These are phyloP conservation scores for Onychostruthus taczanowskii DNA, from an alignment of 2,113 vertebrate species.

Conservation along the genomic window DNA sequence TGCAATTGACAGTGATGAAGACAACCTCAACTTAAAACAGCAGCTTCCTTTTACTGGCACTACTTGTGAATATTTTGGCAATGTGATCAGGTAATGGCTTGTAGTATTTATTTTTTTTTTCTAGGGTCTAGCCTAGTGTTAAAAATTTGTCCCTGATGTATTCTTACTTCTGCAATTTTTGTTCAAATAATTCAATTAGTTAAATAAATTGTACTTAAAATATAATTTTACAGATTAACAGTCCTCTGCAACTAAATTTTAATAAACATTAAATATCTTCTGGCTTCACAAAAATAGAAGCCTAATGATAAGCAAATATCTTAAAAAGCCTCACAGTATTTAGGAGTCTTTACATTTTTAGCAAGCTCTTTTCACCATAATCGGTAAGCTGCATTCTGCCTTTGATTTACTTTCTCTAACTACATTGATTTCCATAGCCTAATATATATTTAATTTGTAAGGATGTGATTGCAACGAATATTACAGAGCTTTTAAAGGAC, in stretches of 20 bases:
- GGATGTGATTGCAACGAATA: slow-evolving; percentile 28
- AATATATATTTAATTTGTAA: slow-evolving; percentile 63
- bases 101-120: background rate
- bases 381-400: background rate
- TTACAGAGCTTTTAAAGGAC: slow-evolving; percentile 32
- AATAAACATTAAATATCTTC: slow-evolving; percentile 48
- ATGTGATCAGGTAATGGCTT: background rate
- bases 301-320: background rate
- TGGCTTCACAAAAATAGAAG: slow-evolving; percentile 3
- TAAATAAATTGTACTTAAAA: slow-evolving; percentile 46
- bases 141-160: slow-evolving; percentile 29
- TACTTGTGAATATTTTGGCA: background rate
- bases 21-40: background rate
- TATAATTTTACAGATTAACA: slow-evolving; percentile 27
- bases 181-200: slow-evolving; percentile 39
- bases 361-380: background rate
- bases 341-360: slow-evolving; percentile 3
- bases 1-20: background rate
- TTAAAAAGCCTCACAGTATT: slow-evolving; percentile 1
- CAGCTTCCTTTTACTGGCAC: background rate
- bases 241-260: slow-evolving; percentile 49
- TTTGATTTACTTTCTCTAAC: slow-evolving; percentile 45
- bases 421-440: slow-evolving; percentile 38
- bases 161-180: slow-evolving; percentile 54
- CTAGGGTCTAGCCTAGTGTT: slow-evolving; percentile 3